These are phyloP conservation scores for Zosterops hypoxanthus DNA, from an alignment of 2,113 vertebrate genomes.

Conservation along the genomic window DNA sequence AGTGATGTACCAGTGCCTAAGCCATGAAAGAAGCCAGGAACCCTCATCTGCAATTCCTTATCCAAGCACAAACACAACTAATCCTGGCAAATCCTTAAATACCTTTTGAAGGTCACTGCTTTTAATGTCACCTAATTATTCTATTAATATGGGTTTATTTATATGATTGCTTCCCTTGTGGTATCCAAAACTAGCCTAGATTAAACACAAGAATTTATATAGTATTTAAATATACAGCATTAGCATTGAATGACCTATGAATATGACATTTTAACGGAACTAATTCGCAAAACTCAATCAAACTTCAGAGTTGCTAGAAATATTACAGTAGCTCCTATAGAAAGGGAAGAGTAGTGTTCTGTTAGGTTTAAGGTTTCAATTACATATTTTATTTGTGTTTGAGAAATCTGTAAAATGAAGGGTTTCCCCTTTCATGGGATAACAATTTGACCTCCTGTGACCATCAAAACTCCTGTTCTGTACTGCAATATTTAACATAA, in stretches of 20 bases:
- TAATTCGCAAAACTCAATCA: not conserved
- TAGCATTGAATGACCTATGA: not conserved
- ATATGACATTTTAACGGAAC: not conserved
- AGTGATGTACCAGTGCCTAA: not conserved
- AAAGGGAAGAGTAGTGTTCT: not conserved
- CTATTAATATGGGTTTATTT: not conserved
- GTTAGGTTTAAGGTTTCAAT: not conserved
- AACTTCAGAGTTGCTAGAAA: not conserved
- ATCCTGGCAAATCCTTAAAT: not conserved
- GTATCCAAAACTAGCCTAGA: not conserved
- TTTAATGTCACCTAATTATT: slow-evolving; percentile 1
- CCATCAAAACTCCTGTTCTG: not conserved
- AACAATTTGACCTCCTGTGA: not conserved
- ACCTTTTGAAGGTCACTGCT: not conserved
- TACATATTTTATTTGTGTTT: not conserved
- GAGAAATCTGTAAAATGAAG: not conserved
- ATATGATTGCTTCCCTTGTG: not conserved
- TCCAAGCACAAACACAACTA: not conserved
- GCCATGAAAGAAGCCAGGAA: not conserved
- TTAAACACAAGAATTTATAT: not conserved
- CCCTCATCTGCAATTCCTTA: not conserved
- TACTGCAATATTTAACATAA: not conserved
- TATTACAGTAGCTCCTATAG: not conserved
- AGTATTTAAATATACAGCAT: not conserved
- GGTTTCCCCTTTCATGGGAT: not conserved